Percentiles rank a stretch among this genome's conserved stretches.
These are phyloP conservation scores for Ethmia dodecea DNA, from an alignment of 2,888 invertebrate genomes.

Conservation along the genomic window DNA sequence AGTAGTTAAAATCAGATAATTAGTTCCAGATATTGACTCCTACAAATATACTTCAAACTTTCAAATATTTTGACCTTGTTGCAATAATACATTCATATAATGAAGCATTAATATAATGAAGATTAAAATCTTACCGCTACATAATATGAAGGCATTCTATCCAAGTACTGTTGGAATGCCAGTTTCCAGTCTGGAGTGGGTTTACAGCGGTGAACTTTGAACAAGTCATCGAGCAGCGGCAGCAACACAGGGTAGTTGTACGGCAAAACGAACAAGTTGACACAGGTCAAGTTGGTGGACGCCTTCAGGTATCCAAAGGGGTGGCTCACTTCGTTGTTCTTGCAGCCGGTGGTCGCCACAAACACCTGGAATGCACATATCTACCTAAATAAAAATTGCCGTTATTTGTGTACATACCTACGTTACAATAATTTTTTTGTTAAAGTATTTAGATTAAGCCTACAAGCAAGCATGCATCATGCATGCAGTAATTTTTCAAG, in stretches of 20 bases:
- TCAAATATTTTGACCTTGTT: too few species aligned
- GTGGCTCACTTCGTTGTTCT: slow-evolving; percentile 87
- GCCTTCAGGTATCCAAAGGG: slow-evolving; percentile 99
- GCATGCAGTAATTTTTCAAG: too few species aligned
- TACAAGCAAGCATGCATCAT: too few species aligned
- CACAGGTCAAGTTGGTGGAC: slow-evolving; percentile 94
- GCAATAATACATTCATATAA: too few species aligned
- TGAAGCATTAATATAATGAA: too few species aligned
- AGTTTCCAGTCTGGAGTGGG: slow-evolving; percentile 95
- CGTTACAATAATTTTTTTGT: too few species aligned
- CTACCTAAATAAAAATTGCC: too few species aligned
- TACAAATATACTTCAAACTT: too few species aligned
- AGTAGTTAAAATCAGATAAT: too few species aligned
- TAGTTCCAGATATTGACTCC: too few species aligned
- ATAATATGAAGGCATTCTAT: slow-evolving; percentile 98
- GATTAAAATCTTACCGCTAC: slow-evolving; percentile 76
- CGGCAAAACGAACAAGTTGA: slow-evolving; percentile 98
- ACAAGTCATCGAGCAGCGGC: slow-evolving; percentile 94
- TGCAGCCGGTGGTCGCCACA: slow-evolving; percentile 93
- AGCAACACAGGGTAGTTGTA: slow-evolving; percentile 98
- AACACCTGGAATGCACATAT: slow-evolving; percentile 87
- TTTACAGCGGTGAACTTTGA: slow-evolving; percentile 94
- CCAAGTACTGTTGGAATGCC: slow-evolving; percentile 95
- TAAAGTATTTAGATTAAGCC: too few species aligned
- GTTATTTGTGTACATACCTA: too few species aligned